Evolutionary conservation across 2,797 vertebrate genomes (phyloP), one percentile per base, ranked within the genome.

Genomic region (Tragopan temminckii): DNA sequence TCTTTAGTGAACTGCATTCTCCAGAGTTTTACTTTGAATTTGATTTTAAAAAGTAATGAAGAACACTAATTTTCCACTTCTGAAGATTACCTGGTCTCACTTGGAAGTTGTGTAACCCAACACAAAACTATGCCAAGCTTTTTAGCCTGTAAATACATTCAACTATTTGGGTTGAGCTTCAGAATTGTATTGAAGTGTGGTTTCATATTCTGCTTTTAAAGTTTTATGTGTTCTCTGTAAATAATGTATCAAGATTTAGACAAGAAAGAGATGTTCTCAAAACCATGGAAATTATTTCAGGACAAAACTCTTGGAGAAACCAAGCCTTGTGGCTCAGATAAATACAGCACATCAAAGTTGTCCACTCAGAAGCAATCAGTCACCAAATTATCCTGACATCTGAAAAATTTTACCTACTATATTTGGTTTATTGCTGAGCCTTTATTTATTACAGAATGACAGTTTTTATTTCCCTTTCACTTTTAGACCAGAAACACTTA

Each of bases 11-110:
- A 70, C 35, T 80, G 80, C 7, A 29, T 6, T 3, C 6, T 87
- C 80, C 46, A 52, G 43, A 82, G 85, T 92, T 85, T 89, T 58
- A 33, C 48, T 86, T 85, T 23, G 10, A 89, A 48, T 79, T 74
- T 78, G 7, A 16, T 63, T 95, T 85, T 42, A 24, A 82, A 85
- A 82, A 90, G 58, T 62, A 1, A 3, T 43, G 16, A 85, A n/a
- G 9, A 75, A 80, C 85, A 66, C 35, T 36, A 13, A 52, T 64
- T 85, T 93, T 62, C 17, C 15, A 46, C 50, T 71, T 69, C 42
- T 68, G 17, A 69, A 87, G 5, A 14, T 57, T 85, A 38, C 38
- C 23, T 62, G 5, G 7, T 80, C 42, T 83, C 53, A 55, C n/a
- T 62, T 83, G 64, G 23, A 88, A 88, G 64, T 11, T 7, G 1